Evolutionary conservation across 2,888 invertebrate species (phyloP).

Genomic region (Atethmia centrago): DNA sequence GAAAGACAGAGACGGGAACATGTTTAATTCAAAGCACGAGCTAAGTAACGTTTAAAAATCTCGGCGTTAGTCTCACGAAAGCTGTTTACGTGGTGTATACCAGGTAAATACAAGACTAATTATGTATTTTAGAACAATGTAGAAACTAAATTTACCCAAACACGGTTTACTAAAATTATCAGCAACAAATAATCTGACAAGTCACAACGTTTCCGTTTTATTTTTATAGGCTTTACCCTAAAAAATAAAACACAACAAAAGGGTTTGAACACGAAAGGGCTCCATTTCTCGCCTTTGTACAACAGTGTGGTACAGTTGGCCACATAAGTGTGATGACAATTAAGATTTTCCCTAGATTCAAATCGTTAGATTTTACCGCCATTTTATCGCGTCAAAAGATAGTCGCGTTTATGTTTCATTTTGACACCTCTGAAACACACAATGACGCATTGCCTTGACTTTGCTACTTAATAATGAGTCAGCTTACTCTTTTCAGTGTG

Average conservation of each 20-base stretch:
- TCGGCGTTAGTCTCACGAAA: not conserved
- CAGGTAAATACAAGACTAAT: not conserved
- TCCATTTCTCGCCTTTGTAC: constrained; percentile 37
- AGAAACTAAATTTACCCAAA: constrained; percentile 18
- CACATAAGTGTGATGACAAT: not conserved
- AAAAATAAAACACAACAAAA: constrained; percentile 41
- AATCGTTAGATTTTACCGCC: too few species aligned
- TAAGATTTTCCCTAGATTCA: not conserved
- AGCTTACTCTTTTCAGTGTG: too few species aligned
- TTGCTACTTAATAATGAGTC: too few species aligned
- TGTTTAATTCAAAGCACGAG: not conserved
- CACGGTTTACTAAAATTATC: constrained; percentile 32
- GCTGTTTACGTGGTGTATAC: not conserved
- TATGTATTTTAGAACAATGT: not conserved
- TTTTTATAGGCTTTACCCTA: constrained; percentile 45
- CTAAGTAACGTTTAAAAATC: not conserved
- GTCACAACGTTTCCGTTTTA: constrained; percentile 46
- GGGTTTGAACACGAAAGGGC: constrained; percentile 47
- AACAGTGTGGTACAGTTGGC: constrained; percentile 16
- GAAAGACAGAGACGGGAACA: not conserved
- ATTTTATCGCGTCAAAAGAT: too few species aligned
- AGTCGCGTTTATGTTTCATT: too few species aligned
- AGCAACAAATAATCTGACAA: constrained; percentile 17
- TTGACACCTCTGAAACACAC: too few species aligned
- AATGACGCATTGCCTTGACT: too few species aligned